These are phyloP conservation scores for Mimas tiliae DNA, from an alignment of 2,888 invertebrate species.

Conservation along the genomic window DNA sequence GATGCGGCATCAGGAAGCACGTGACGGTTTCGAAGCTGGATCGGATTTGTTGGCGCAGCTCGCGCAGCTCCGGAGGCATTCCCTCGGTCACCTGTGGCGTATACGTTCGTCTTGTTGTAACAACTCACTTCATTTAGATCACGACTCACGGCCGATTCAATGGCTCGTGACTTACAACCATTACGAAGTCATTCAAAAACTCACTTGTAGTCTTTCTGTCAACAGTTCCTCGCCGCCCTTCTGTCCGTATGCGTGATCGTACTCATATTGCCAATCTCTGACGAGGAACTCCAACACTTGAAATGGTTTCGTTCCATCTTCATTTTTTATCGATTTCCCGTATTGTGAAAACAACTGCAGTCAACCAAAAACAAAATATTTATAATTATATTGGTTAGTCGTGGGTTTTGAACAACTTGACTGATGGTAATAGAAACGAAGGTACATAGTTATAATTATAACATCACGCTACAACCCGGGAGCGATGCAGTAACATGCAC, in stretches of 20 bases:
- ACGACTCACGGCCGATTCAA: no score
- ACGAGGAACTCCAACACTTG: conserved; percentile 27
- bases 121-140: neutral
- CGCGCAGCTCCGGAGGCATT: conserved; percentile 24
- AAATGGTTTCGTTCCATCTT: conserved; percentile 24
- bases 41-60: conserved; percentile 30
- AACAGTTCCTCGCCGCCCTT: conserved; percentile 26
- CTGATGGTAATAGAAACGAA: no score
- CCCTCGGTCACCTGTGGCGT: neutral
- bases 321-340: conserved; percentile 15
- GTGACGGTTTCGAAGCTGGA: conserved; percentile 32
- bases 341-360: conserved; percentile 27
- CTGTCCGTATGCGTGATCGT: conserved; percentile 20
- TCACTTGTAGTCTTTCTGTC: conserved; percentile 20
- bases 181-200: neutral
- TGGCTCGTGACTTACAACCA: neutral
- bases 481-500: no score
- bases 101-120: neutral
- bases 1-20: conserved; percentile 36
- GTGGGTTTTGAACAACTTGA: no score
- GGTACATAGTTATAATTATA: no score
- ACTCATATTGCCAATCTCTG: conserved; percentile 23
- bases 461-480: no score
- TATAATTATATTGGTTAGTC: neutral
- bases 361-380: neutral